Evolutionary conservation across 2,888 invertebrate species (phyloP).

Genomic region (Noctua pronuba): DNA sequence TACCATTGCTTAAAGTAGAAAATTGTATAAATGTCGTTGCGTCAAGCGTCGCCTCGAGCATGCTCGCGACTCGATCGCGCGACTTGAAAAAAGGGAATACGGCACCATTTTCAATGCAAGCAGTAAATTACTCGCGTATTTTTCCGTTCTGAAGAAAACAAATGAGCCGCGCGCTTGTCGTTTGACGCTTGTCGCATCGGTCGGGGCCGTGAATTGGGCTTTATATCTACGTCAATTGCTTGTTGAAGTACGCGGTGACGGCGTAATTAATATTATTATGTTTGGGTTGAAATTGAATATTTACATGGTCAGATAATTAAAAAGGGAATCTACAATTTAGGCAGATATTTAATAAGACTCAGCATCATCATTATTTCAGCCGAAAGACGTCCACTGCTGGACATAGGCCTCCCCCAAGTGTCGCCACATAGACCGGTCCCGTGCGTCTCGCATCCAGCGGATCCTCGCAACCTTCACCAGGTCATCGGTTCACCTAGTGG

Average conservation of each 20-base stretch:
- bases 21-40: neutral
- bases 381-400: too few species aligned
- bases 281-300: constrained; percentile 7
- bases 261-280: constrained; percentile 1
- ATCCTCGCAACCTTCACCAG: too few species aligned
- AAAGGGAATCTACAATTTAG: neutral
- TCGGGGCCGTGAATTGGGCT: neutral
- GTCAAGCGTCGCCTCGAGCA: neutral
- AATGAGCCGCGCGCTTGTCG: neutral
- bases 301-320: neutral
- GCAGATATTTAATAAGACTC: too few species aligned
- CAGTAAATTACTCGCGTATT: neutral
- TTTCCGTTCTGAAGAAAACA: neutral
- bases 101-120: neutral
- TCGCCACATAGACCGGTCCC: too few species aligned
- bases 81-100: neutral
- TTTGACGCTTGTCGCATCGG: neutral
- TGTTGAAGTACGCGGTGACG: neutral
- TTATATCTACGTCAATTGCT: neutral
- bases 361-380: too few species aligned
- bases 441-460: too few species aligned
- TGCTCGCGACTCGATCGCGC: neutral
- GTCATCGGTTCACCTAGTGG: too few species aligned
- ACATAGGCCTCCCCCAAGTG: too few species aligned
- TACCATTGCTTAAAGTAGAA: neutral